These are phyloP conservation scores for Protonibea diacanthus DNA, from an alignment of 2,797 vertebrate species.

Conservation along the genomic window DNA sequence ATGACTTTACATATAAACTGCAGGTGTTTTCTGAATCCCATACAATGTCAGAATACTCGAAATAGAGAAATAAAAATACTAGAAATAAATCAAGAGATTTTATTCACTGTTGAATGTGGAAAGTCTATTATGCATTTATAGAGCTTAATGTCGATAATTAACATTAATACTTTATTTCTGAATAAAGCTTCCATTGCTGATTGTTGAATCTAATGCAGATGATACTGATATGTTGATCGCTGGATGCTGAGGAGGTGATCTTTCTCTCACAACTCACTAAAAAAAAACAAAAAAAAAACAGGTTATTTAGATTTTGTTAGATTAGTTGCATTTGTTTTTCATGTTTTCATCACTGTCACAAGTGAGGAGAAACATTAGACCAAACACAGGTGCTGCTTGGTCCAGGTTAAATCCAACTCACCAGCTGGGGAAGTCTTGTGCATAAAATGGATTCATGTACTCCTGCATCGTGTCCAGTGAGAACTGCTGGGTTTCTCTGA, in stretches of 20 bases:
- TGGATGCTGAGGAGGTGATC: background rate
- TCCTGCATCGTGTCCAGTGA: conserved; percentile 51
- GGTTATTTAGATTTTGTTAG: background rate
- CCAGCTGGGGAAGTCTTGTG: conserved; percentile 76
- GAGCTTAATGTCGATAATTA: background rate
- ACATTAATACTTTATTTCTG: background rate
- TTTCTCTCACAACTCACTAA: conserved; percentile 37
- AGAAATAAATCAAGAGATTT: background rate
- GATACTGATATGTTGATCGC: conserved; percentile 1
- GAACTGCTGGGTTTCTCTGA: background rate
- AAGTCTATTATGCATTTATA: conserved; percentile 13
- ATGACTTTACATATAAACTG: background rate
- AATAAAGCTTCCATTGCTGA: conserved; percentile 1
- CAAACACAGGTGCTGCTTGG: background rate
- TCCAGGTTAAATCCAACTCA: background rate
- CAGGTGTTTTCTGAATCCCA: background rate
- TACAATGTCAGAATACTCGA: background rate
- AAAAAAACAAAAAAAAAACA: conserved; percentile 20
- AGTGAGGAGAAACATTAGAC: background rate
- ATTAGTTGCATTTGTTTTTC: background rate
- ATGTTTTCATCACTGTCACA: no score
- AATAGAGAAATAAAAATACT: no score
- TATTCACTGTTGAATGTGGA: background rate
- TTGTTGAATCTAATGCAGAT: conserved; percentile 4
- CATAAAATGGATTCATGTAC: conserved; percentile 63